Evolutionary conservation across 2,797 vertebrate species (phyloP), one percentile per base, ranked within the genome.

Genomic region (Neosilurus hyrtlii): DNA sequence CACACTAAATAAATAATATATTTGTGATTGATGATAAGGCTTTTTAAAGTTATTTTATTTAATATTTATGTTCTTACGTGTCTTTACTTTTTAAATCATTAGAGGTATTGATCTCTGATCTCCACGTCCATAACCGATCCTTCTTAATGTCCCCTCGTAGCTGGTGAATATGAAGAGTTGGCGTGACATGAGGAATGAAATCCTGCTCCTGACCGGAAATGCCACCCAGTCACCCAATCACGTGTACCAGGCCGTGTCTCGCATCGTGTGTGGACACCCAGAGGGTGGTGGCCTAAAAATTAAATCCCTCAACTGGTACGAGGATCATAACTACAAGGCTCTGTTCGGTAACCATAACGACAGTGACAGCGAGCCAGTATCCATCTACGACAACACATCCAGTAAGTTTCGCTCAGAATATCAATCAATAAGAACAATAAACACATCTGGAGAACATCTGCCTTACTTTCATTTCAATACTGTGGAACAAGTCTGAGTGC

Each of bases 241-340:
- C 87, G 95, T 99, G 89, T 99, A 99, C 91, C 95, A 97, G 90
- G 96, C 97, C 0, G 96, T 99, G 74, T 98, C 97, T 0, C 94
- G 97, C 61, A 99, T 99, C 0, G 95, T 97, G 73, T 99, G 98
- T 0, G 98, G 98, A 0, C 97, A 99, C 75, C 98, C 98, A 0
- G 98, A 99, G 83, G 96, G 80, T 0, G 98, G 98, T 26, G 97
- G 97, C 0, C 94, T 99, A 75, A 97, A 98, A 93, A 98, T 99
- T 90, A 99, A 99, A 83, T 98, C 97, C 30, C 95, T 99, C 76
- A 99, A 99, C 93, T 99, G 97, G 97, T 98, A 98, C 0, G 98
- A 99, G 83, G 98, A 99, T 92, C 95, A 95, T 89, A 99, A 99
- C 93, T 99, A 97, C 94, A 98, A 99, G 90, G 96, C 96, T 0